These are phyloP conservation scores for Brachionus rotundiformis DNA, from an alignment of 1,140 invertebrate species.

Conservation along the genomic window DNA sequence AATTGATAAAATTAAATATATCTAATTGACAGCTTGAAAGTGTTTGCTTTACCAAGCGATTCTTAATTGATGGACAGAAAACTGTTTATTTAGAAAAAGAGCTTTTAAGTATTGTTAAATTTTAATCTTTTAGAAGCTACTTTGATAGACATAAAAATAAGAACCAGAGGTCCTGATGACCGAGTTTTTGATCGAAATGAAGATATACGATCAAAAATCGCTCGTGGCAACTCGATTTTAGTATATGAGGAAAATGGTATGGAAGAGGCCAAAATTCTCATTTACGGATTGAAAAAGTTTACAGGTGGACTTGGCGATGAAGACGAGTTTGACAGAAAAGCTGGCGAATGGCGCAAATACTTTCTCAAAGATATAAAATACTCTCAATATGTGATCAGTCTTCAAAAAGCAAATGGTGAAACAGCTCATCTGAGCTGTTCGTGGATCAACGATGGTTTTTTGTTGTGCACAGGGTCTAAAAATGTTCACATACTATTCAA, in stretches of 20 bases:
- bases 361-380: slow-evolving; percentile 62
- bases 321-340: slow-evolving; percentile 59
- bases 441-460: slow-evolving; percentile 58
- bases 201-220: slow-evolving; percentile 60
- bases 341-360: slow-evolving; percentile 60
- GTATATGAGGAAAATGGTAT: slow-evolving; percentile 55
- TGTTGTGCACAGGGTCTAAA: slow-evolving; percentile 65
- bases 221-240: slow-evolving; percentile 64
- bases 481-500: slow-evolving; percentile 66
- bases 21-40: too few species aligned
- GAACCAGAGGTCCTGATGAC: slow-evolving; percentile 59
- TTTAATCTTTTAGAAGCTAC: slow-evolving; percentile 53
- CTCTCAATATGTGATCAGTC: slow-evolving; percentile 60
- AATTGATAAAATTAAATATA: too few species aligned
- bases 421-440: slow-evolving; percentile 65
- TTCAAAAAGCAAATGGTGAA: slow-evolving; percentile 66
- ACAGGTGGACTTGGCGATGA: slow-evolving; percentile 67
- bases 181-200: slow-evolving; percentile 58
- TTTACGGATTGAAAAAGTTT: slow-evolving; percentile 66
- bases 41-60: too few species aligned
- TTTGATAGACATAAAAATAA: slow-evolving; percentile 59
- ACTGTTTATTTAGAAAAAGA: too few species aligned
- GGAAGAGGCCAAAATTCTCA: slow-evolving; percentile 58
- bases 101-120: not conserved
- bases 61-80: too few species aligned